Evolutionary conservation across 1,140 invertebrate species (phyloP), one percentile per base, ranked within the genome.

Genomic region (Pachyrhynchus sulphureomaculatus): DNA sequence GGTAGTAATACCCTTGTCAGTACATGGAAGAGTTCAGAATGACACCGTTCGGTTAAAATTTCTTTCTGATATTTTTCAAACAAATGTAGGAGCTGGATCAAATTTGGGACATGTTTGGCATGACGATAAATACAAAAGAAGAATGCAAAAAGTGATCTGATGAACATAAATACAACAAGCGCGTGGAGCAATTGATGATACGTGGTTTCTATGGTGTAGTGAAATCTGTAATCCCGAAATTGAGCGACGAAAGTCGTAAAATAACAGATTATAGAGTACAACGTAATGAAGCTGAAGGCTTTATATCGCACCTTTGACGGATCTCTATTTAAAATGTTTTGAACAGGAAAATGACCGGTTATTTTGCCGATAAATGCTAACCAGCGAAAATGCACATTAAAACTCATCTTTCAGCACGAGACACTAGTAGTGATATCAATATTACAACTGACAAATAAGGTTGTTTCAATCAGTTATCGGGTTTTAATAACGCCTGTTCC

Each of bases 301-400:
- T 45, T 48, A 33, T 49, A 59, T n/a, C 24, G 10, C 3, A 59
- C 0, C n/a, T 10, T 21, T 4, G 39, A 49, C 12, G 33, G 1
- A 24, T 59, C 41, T 6, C 15, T 39, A 5, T 9, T 39, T 9
- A 59, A 23, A 23, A 59, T 20, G 33, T 49, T 49, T 45, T 49
- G 44, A 10, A 59, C 23, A n/a, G 56, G 56, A 17, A 59, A 21
- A 18, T 33, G 26, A 15, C 56, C 56, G 29, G 18, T 6, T 4
- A 59, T 49, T 49, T 63, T 63, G 23, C 61, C 61, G 24, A 56
- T 18, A 13, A 29, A 4, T 13, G 23, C 2, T 15, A 47, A 34
- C 39, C 42, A 57, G 13, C 15, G 44, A 13, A 57, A 42, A 12
- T 15, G 2, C 5, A 10, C 37, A 24, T 34, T 21, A 20, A 33